Evolutionary conservation across 2,888 invertebrate genomes (phyloP), one percentile per base, ranked within the genome.

Genomic region (Elegia similella): DNA sequence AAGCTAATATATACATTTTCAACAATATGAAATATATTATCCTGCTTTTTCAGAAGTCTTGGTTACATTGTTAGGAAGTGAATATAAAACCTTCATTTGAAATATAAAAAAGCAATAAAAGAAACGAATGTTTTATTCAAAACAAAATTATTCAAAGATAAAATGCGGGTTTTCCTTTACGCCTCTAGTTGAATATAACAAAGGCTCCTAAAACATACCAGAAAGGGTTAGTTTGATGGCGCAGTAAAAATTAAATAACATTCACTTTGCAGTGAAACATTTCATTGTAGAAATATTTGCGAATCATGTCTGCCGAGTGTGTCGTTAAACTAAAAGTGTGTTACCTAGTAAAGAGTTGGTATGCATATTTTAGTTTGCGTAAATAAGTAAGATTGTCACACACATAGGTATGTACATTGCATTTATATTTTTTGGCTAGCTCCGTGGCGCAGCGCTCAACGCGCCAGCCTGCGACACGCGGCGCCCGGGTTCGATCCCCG

Each of bases 221-320:
- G 30, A 29, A 13, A n/a, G 30, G 47, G 47, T 29, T n/a, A 29
- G 23, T 46, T 46, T 23, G 46, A 46, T 16, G 46, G 30, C 30
- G 30, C 30, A 12, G 47, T 47, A 47, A 47, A 38, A 30, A 30
- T 47, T 30, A 47, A 47, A 47, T 47, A 47, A 47, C 30, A 13
- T 47, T 47, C 47, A 47, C 13, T 13, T 47, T n/a, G 47, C 47
- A 7, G 12, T 13, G 2, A 47, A 30, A 47, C 47, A 47, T 47
- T 47, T 47, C 13, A 47, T 30, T 30, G 47, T 30, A 47, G 46
- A 13, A 6, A 13, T 23, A 29, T 23, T 23, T 23, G 10, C 38
- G 12, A 38, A 12, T 38, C 38, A 10, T 38, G 34, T 12, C 44
- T 12, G 8, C 10, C 23, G 30, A 30, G 47, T 1, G 10, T 10